Conservation (phyloP, 2,797 vertebrate genomes). For the Chrosomus eos region DNA sequence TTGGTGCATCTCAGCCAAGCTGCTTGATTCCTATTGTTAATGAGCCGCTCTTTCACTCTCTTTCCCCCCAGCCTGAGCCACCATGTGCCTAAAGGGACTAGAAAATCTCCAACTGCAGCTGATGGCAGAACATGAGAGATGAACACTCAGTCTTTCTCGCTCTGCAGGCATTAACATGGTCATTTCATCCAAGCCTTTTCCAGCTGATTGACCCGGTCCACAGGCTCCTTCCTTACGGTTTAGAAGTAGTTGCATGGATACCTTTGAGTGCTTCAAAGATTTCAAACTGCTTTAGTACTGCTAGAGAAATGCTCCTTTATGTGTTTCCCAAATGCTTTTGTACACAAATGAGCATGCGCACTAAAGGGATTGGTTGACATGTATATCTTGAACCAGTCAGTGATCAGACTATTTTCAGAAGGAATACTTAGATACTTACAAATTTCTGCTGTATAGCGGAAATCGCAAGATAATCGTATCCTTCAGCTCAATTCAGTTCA, state of each 20-base stretch:
- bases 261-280: neutral
- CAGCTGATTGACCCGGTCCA: neutral
- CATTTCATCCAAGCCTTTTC: conserved; percentile 23
- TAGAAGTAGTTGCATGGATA: neutral
- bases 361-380: conserved; percentile 2
- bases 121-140: conserved; percentile 64
- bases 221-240: neutral
- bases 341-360: neutral
- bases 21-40: conserved; percentile 57
- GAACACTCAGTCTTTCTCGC: conserved; percentile 2
- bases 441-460: too few species aligned
- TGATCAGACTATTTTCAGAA: neutral
- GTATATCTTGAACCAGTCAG: neutral
- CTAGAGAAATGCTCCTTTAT: neutral
- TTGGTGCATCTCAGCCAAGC: conserved; percentile 54
- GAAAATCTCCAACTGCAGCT: conserved; percentile 57
- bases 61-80: conserved; percentile 28
- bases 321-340: neutral
- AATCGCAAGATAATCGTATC: too few species aligned
- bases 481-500: too few species aligned
- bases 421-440: neutral
- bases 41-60: conserved; percentile 51
- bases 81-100: conserved; percentile 38
- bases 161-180: conserved; percentile 23
- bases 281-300: neutral